phyloP scores from a whole-genome alignment of 2,888 invertebrate genomes.

The Pinctada fucata region DNA sequence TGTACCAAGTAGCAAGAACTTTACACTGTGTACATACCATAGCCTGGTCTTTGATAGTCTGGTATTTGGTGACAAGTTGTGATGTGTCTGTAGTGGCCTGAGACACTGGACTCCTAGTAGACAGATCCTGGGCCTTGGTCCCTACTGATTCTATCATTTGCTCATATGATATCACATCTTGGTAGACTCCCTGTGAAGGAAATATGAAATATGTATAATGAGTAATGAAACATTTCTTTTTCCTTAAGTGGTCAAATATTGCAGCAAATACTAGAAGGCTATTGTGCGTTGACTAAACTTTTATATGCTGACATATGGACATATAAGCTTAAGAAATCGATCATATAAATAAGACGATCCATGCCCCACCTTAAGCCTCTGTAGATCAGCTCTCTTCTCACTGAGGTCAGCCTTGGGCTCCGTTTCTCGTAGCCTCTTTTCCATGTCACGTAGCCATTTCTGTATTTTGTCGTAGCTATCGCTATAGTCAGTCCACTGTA shows the following conservation, averaged over 20 bases:
- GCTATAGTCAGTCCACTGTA: constrained; percentile 95
- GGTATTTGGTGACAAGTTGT: constrained; percentile 94
- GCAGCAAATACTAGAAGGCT: too few relatives aligned
- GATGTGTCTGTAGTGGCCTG: constrained; percentile 81
- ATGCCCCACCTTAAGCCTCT: constrained; percentile 69
- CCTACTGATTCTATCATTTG: constrained; percentile 97
- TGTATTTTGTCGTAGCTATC: constrained; percentile 94
- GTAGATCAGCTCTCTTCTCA: constrained; percentile 74
- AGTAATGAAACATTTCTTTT: too few relatives aligned
- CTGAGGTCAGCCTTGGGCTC: constrained; percentile 71
- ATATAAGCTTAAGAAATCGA: too few relatives aligned
- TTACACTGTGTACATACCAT: constrained; percentile 58
- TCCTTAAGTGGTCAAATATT: too few relatives aligned
- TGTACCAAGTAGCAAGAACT: too few relatives aligned
- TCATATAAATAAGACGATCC: too few relatives aligned
- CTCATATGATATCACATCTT: constrained; percentile 97
- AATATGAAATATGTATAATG: neutral
- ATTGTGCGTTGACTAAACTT: too few relatives aligned
- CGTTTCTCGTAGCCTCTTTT: constrained; percentile 83
- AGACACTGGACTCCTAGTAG: constrained; percentile 87
- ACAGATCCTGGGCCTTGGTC: constrained; percentile 93
- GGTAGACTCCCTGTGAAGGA: constrained; percentile 86
- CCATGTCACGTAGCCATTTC: constrained; percentile 95
- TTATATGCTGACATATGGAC: too few relatives aligned
- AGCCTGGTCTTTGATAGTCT: constrained; percentile 92